These are phyloP conservation scores for Buathra laborator DNA, from an alignment of 2,888 invertebrate species.

Conservation along the genomic window DNA sequence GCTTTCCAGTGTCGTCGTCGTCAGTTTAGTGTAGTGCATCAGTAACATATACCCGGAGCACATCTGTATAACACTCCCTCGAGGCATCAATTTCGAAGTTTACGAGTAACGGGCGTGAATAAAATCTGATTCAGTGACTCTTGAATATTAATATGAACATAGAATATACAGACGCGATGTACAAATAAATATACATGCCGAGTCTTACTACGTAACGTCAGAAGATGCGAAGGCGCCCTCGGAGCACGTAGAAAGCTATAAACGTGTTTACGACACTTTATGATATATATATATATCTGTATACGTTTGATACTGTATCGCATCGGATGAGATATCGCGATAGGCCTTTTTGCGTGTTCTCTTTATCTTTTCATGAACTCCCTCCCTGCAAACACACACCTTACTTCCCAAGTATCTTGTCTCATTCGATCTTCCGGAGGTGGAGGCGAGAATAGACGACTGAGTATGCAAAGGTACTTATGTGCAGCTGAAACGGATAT, in stretches of 20 bases:
- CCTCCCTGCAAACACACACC: not conserved
- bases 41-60: conserved; percentile 59
- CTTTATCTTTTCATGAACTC: conserved; percentile 33
- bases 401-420: not conserved
- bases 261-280: conserved; percentile 56
- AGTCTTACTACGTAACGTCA: not conserved
- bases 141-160: conserved; percentile 78
- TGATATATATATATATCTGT: not conserved
- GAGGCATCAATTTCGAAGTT: conserved; percentile 73
- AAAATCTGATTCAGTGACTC: conserved; percentile 79
- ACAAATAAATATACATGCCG: conserved; percentile 47
- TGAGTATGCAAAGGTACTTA: not conserved
- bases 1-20: conserved; percentile 21
- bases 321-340: conserved; percentile 13
- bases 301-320: conserved; percentile 4
- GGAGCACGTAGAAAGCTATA: conserved; percentile 48
- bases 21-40: conserved; percentile 55
- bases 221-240: conserved; percentile 20
- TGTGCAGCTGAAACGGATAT: not conserved
- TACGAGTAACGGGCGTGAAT: conserved; percentile 77
- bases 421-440: too few relatives aligned
- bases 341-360: conserved; percentile 9
- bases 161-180: conserved; percentile 28
- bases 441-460: not conserved
- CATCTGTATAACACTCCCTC: conserved; percentile 56